Evolutionary conservation across 2,888 invertebrate species (phyloP).

Genomic region (Caprella mutica): DNA sequence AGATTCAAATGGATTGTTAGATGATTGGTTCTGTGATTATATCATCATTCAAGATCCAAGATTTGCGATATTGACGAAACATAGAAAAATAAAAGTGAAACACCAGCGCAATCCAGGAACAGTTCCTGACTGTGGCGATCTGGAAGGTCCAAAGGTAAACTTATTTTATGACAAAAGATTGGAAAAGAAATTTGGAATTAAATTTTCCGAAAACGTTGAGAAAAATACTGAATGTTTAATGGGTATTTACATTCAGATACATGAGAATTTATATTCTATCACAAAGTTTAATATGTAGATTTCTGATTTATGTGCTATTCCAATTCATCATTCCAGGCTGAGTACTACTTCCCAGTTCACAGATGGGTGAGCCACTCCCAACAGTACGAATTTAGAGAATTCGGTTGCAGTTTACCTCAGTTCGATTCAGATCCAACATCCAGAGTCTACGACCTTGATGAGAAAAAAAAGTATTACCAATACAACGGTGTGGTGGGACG

Average conservation of each 20-base stretch:
- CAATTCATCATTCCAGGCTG: neutral
- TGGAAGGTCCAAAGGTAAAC: no score
- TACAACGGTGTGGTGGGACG: no score
- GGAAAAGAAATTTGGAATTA: no score
- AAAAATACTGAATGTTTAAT: no score
- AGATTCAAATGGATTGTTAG: constrained; percentile 39
- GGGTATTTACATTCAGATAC: no score
- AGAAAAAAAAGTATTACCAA: constrained; percentile 38
- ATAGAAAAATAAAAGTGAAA: neutral
- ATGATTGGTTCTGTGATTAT: constrained; percentile 41
- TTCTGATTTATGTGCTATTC: no score
- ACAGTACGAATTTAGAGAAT: constrained; percentile 40
- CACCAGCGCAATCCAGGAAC: neutral
- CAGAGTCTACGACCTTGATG: constrained; percentile 39
- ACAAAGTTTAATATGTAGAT: no score
- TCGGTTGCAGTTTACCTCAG: constrained; percentile 42
- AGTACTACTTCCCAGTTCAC: constrained; percentile 40
- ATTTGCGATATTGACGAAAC: neutral
- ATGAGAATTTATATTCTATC: no score
- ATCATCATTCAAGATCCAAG: constrained; percentile 36
- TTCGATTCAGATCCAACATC: constrained; percentile 39
- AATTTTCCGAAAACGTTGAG: no score
- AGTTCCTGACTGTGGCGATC: neutral
- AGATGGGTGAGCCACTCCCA: constrained; percentile 41
- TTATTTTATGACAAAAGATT: no score